Base-by-base conservation (phyloP, 2,888 invertebrate genomes). In the Drosophila acutilabella region DNA sequence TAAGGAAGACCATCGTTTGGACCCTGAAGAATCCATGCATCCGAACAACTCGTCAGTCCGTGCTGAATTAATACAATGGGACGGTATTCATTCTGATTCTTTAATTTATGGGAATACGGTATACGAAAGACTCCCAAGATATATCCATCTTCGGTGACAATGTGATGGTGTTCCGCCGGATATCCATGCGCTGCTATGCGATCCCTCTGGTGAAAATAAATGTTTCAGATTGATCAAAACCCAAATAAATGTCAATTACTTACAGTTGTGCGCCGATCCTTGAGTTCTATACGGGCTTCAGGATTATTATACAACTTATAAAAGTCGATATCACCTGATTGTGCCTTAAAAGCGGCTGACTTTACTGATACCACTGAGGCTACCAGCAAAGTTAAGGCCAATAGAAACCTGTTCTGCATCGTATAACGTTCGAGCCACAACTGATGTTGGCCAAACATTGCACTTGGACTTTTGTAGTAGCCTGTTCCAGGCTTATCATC, bases 151-250 rank as follows among this genome's bases (percentile, higher is more conserved):
- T 77, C 73, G 5, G 91, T 90, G 4, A 70, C 41, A 5, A 90
- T 74, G 2, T 73, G 47, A 60, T 97, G 96, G 0, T 94, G 94
- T 91, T 97, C 96, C 0, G 95, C 93, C 0, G 94, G 93, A 90
- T 96, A 97, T 0, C 90, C 90, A 61, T 91, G 90, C 0, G 41
- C 40, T 95, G 71, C 78, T 50, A 90, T 91, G 5, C 91, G 90
- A 44, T 91, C 82, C 7, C 67, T 58, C 82, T 81, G 4, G 2
- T 8, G 1, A 1, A 41, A n/a, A 26, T 18, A 4, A 18, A 33
- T 13, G 13, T 0, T 30, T 8, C n/a, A 2, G 30, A 30, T 0
- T 16, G 5, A 48, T 10, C 13, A 0, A 18, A 2, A 2, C 0
- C 2, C 1, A 8, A 8, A 14, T 2, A 14, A 1, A 10, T 10